These are phyloP conservation scores for Drosophila longiperda DNA, from an alignment of 2,888 invertebrate genomes.

Conservation along the genomic window DNA sequence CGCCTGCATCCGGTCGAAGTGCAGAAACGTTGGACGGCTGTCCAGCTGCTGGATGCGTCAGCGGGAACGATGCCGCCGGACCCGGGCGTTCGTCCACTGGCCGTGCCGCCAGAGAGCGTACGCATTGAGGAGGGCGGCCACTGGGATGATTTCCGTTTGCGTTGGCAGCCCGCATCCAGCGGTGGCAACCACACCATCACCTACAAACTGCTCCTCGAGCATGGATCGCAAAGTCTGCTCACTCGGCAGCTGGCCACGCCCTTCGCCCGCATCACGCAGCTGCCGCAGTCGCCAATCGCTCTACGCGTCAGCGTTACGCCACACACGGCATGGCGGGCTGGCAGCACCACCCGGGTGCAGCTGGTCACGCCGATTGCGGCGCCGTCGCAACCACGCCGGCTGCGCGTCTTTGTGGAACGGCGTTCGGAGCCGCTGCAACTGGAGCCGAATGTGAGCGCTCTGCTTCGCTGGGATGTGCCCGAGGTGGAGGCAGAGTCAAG, in stretches of 20 bases:
- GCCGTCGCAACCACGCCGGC: conserved; percentile 90
- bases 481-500: conserved; percentile 59
- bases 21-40: conserved; percentile 69
- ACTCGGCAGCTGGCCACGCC: conserved; percentile 68
- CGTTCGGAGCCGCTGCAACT: conserved; percentile 81
- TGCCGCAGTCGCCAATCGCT: conserved; percentile 88
- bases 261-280: conserved; percentile 84
- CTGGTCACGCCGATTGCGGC: conserved; percentile 92
- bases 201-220: conserved; percentile 86
- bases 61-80: conserved; percentile 53
- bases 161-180: conserved; percentile 91
- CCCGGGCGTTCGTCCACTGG: conserved; percentile 90
- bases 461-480: conserved; percentile 93
- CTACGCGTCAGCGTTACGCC: conserved; percentile 91
- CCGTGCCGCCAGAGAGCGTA: conserved; percentile 89
- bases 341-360: conserved; percentile 87
- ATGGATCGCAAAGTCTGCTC: conserved; percentile 43
- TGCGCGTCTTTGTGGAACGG: conserved; percentile 90
- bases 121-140: conserved; percentile 90
- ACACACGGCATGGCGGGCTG: conserved; percentile 93
- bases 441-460: conserved; percentile 86
- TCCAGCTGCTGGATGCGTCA: conserved; percentile 47
- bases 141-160: conserved; percentile 93
- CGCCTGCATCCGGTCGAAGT: conserved; percentile 82
- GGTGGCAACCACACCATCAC: conserved; percentile 93